Evolutionary conservation across 1,140 invertebrate species (phyloP).

Genomic region (Calosoma granatense): DNA sequence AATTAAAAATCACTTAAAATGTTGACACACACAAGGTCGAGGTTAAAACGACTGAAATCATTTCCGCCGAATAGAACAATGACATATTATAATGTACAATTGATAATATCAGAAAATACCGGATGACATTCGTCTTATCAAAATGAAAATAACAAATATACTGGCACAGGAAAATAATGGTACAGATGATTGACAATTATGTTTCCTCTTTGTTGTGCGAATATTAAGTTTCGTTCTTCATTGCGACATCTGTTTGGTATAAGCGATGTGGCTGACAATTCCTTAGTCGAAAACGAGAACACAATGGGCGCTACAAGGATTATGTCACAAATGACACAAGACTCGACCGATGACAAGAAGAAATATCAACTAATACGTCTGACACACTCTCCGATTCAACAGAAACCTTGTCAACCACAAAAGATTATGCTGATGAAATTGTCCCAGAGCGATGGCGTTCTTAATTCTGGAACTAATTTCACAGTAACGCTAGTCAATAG

Average conservation of each 20-base stretch:
- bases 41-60: too few relatives aligned
- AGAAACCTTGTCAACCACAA: background rate
- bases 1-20: too few relatives aligned
- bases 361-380: background rate
- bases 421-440: background rate
- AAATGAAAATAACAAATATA: too few relatives aligned
- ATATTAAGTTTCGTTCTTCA: conserved; percentile 3
- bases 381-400: background rate
- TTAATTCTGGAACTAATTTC: background rate
- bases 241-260: background rate
- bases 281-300: background rate
- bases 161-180: too few relatives aligned
- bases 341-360: background rate
- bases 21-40: too few relatives aligned
- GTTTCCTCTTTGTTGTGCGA: too few relatives aligned
- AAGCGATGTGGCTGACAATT: background rate
- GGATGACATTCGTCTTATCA: too few relatives aligned
- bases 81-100: too few relatives aligned
- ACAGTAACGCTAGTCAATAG: background rate
- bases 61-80: too few relatives aligned
- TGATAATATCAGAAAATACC: too few relatives aligned
- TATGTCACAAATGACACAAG: background rate
- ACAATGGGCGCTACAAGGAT: background rate
- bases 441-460: background rate
- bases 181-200: too few relatives aligned